These are phyloP conservation scores for Gallinago jamesoni DNA, from an alignment of 2,113 vertebrate species.

Conservation along the genomic window DNA sequence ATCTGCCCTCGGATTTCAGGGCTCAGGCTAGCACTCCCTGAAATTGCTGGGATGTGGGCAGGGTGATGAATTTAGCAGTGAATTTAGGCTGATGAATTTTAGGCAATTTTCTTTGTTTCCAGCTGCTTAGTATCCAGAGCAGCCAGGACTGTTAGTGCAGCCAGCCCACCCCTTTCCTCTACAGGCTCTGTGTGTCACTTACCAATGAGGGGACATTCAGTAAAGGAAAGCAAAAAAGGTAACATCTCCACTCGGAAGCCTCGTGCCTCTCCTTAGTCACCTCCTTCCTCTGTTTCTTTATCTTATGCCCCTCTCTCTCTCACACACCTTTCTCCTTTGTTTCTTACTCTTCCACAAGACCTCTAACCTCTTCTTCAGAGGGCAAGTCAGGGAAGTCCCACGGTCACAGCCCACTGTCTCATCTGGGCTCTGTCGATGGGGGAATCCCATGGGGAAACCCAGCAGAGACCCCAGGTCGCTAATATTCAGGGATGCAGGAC, in stretches of 20 bases:
- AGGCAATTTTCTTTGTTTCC: neutral
- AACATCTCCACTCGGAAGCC: neutral
- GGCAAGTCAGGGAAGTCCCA: neutral
- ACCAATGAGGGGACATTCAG: neutral
- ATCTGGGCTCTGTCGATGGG: neutral
- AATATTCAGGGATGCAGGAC: neutral
- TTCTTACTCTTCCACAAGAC: neutral
- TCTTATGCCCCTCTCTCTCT: neutral
- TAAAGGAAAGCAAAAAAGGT: neutral
- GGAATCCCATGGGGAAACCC: neutral
- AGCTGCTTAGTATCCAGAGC: neutral
- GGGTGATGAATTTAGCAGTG: neutral
- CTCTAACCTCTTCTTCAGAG: neutral
- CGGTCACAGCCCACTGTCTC: accelerated
- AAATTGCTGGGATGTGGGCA: neutral
- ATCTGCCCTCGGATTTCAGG: neutral
- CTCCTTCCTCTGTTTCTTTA: neutral
- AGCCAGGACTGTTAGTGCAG: neutral
- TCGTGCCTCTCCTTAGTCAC: neutral
- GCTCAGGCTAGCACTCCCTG: neutral
- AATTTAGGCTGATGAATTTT: neutral
- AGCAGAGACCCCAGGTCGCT: neutral
- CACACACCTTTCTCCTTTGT: neutral
- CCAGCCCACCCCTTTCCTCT: neutral
- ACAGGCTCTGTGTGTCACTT: neutral